Evolutionary conservation across 2,888 invertebrate genomes (phyloP).

Genomic region (Rhagonycha fulva): DNA sequence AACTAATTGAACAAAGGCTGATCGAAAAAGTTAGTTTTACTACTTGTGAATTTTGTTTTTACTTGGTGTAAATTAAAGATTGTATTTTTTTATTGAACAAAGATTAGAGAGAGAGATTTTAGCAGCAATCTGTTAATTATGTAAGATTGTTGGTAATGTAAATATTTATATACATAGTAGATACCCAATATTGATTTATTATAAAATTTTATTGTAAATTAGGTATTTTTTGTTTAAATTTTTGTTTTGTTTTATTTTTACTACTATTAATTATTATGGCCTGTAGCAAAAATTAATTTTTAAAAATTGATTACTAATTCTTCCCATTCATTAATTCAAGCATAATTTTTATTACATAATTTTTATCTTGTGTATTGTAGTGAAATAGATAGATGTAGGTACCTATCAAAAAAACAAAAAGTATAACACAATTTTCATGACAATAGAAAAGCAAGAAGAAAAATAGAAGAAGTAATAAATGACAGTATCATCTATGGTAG

Average conservation of each 20-base stretch:
- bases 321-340: not conserved
- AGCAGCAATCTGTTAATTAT: not conserved
- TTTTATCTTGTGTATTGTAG: not conserved
- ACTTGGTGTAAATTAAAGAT: constrained; percentile 2
- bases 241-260: not conserved
- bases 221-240: not conserved
- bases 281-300: not conserved
- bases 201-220: not conserved
- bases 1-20: constrained; percentile 18
- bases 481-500: constrained; percentile 25
- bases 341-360: not conserved
- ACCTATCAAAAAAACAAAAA: too few relatives aligned
- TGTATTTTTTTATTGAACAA: constrained; percentile 1
- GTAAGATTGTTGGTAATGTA: not conserved
- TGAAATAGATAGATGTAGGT: not conserved
- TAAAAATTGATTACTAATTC: not conserved
- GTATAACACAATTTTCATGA: constrained; percentile 43
- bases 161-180: not conserved
- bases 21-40: constrained; percentile 1
- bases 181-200: not conserved
- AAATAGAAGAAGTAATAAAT: constrained; percentile 37
- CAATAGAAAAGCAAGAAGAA: constrained; percentile 41
- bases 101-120: not conserved
- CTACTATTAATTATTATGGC: not conserved
- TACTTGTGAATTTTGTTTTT: constrained; percentile 14